These are phyloP conservation scores for Hirtodrosophila duncani DNA, from an alignment of 2,888 invertebrate species.

Conservation along the genomic window DNA sequence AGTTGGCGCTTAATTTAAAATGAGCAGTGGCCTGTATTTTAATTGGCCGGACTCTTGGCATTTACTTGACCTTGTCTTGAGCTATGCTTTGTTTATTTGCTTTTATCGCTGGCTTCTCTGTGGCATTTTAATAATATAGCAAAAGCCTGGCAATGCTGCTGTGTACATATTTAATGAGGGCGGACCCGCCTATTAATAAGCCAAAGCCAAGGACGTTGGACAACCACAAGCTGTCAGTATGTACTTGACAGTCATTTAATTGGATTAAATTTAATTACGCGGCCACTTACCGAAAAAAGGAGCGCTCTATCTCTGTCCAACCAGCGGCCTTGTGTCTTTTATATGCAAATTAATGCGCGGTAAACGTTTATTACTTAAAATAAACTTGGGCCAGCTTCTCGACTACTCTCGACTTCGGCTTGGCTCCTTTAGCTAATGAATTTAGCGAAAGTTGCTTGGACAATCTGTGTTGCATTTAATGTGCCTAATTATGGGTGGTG, in stretches of 20 bases:
- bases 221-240: conserved; percentile 24
- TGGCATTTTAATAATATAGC: conserved; percentile 4
- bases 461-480: conserved; percentile 17
- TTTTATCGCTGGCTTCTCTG: too few relatives aligned
- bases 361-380: conserved; percentile 51
- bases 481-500: conserved; percentile 8
- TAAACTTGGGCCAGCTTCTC: conserved; percentile 36
- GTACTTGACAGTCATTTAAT: conserved; percentile 50
- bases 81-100: too few relatives aligned
- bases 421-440: conserved; percentile 38
- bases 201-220: too few relatives aligned
- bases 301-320: neutral
- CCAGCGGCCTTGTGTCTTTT: conserved; percentile 7
- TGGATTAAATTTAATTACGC: conserved; percentile 62
- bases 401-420: conserved; percentile 20
- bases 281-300: conserved; percentile 37
- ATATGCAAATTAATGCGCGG: conserved; percentile 53
- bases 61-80: too few relatives aligned
- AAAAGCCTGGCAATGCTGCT: conserved; percentile 1
- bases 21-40: too few relatives aligned
- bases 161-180: conserved; percentile 10
- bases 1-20: too few relatives aligned
- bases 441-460: conserved; percentile 19
- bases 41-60: too few relatives aligned
- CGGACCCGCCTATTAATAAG: conserved; percentile 16